Evolutionary conservation across 2,797 vertebrate species (phyloP).

Genomic region (Gallinago nigripennis): DNA sequence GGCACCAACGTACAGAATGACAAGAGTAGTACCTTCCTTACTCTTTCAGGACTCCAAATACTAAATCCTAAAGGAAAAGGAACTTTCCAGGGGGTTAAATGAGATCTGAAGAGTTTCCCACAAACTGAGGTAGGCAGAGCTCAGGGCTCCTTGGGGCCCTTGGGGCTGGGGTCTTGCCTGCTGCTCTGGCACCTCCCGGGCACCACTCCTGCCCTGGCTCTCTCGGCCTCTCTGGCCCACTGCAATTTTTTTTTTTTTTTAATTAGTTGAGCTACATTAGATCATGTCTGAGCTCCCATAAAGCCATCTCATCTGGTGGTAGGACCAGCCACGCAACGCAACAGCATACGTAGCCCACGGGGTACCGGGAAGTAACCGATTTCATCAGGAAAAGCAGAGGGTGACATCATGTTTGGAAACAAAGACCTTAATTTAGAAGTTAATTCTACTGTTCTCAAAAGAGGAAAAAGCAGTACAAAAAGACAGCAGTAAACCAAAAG

Average conservation of each 20-base stretch:
- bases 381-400: neutral
- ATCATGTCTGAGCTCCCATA: neutral
- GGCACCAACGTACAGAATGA: neutral
- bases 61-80: neutral
- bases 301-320: neutral
- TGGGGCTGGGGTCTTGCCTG: too few relatives aligned
- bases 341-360: neutral
- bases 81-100: neutral
- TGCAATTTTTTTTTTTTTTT: neutral
- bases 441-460: neutral
- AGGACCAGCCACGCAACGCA: neutral
- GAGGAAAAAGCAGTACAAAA: neutral
- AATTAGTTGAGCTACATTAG: neutral
- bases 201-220: neutral
- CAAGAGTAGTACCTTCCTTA: neutral
- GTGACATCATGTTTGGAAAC: neutral
- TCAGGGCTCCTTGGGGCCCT: too few relatives aligned
- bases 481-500: neutral
- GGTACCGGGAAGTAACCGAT: neutral
- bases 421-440: neutral
- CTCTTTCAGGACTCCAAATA: neutral
- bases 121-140: too few relatives aligned
- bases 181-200: too few relatives aligned
- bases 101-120: neutral
- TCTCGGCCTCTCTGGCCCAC: too few relatives aligned